A percentile compares a stretch with the other conserved stretches of the same genome.
Conservation (phyloP, 1,140 invertebrate genomes). For the Plutomurus gul region DNA sequence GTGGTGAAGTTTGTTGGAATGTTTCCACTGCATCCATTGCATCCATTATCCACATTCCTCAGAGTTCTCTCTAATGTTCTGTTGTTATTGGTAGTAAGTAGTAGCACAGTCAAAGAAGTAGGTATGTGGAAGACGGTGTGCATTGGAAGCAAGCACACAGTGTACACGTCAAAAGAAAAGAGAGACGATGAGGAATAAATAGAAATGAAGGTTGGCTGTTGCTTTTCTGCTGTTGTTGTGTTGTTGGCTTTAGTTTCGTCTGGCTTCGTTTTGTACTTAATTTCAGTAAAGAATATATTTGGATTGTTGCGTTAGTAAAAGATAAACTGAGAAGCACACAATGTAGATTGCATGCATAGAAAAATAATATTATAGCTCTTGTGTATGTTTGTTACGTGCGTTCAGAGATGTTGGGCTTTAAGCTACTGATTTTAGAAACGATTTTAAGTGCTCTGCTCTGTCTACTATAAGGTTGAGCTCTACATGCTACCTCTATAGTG, state of each 20-base stretch:
- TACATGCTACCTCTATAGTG: too few species aligned
- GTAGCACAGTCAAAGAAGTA: not conserved
- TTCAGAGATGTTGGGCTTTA: too few species aligned
- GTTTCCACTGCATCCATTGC: constrained; percentile 6
- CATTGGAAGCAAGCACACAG: constrained; percentile 9
- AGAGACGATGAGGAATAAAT: constrained; percentile 4
- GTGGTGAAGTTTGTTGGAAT: constrained; percentile 26
- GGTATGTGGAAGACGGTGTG: not conserved
- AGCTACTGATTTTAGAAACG: too few species aligned
- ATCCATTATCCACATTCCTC: constrained; percentile 16
- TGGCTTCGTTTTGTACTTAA: too few species aligned
- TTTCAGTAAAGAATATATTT: too few species aligned
- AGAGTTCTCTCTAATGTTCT: not conserved
- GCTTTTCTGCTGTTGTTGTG: not conserved
- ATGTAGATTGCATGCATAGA: too few species aligned
- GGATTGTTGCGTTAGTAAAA: too few species aligned
- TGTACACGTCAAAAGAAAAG: constrained; percentile 15
- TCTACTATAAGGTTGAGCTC: too few species aligned
- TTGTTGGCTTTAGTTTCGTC: not conserved
- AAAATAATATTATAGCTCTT: too few species aligned
- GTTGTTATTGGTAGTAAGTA: not conserved
- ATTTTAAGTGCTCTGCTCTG: too few species aligned
- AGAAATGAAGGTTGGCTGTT: constrained; percentile 17
- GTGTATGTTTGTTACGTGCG: too few species aligned
- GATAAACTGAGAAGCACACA: too few species aligned